Percentiles rank a stretch among this genome's conserved stretches.
These are phyloP conservation scores for Poeciliopsis gracilis DNA, from an alignment of 2,797 vertebrate species.

Conservation along the genomic window DNA sequence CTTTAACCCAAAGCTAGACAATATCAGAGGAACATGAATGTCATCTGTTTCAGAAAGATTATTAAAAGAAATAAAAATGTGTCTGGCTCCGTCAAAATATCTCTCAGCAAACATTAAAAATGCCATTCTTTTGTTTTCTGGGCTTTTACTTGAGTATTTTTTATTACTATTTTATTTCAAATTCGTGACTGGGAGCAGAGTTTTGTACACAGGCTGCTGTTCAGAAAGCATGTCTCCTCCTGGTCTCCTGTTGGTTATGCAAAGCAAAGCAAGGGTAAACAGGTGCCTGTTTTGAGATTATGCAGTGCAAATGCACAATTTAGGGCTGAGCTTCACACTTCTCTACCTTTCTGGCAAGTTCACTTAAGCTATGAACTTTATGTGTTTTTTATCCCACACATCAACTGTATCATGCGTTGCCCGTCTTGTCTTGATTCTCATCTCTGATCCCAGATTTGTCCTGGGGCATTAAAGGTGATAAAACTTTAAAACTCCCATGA, in stretches of 20 bases:
- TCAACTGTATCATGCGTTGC: conserved; percentile 40
- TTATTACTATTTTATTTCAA: conserved; percentile 46
- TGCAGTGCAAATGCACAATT: conserved; percentile 44
- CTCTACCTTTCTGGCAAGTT: conserved; percentile 43
- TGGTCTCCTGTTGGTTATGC: conserved; percentile 58
- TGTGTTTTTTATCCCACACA: conserved; percentile 27
- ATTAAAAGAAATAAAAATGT: conserved; percentile 62
- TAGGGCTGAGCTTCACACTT: conserved; percentile 31
- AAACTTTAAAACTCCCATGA: conserved; percentile 58
- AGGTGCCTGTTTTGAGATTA: conserved; percentile 73
- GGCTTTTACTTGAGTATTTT: conserved; percentile 24
- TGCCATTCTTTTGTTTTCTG: conserved; percentile 52
- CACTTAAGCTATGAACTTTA: conserved; percentile 35
- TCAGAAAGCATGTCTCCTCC: conserved; percentile 57
- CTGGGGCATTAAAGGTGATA: conserved; percentile 44
- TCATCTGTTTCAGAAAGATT: conserved; percentile 76
- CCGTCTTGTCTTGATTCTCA: conserved; percentile 32
- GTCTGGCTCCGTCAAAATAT: conserved; percentile 28
- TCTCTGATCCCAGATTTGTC: conserved; percentile 57
- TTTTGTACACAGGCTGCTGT: conserved; percentile 60
- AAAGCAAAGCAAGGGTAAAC: conserved; percentile 66
- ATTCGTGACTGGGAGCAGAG: conserved; percentile 63
- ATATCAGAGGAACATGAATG: conserved; percentile 66
- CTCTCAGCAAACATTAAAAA: conserved; percentile 56
- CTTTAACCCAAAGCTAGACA: conserved; percentile 64